These are phyloP conservation scores for Eptatretus atami DNA, from an alignment of 2,797 vertebrate genomes.

Conservation along the genomic window DNA sequence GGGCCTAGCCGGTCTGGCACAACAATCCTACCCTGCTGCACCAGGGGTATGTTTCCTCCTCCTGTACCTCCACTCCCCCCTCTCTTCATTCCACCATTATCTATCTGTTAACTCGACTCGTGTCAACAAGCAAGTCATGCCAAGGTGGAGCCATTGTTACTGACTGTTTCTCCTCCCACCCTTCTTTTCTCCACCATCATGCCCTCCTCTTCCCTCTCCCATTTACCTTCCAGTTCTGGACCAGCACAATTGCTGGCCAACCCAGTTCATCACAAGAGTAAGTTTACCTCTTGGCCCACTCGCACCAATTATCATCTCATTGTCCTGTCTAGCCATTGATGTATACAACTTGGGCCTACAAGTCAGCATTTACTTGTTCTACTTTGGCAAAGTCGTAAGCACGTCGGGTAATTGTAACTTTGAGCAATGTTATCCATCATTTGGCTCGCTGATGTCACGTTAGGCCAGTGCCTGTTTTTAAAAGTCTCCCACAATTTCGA, in stretches of 20 bases:
- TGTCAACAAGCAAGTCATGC: conserved; percentile 10
- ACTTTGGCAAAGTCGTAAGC: too few relatives aligned
- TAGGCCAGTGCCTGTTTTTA: too few relatives aligned
- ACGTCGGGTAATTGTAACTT: too few relatives aligned
- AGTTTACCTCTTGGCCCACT: conserved; percentile 16
- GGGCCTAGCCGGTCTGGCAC: conserved; percentile 81
- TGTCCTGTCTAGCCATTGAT: too few relatives aligned
- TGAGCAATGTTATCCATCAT: too few relatives aligned
- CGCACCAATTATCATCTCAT: too few relatives aligned
- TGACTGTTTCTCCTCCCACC: too few relatives aligned
- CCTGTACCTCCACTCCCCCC: conserved; percentile 7
- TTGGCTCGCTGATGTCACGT: too few relatives aligned
- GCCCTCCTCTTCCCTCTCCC: conserved; percentile 18
- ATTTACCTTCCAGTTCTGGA: conserved; percentile 90
- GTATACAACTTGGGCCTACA: too few relatives aligned
- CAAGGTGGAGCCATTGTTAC: conserved; percentile 13
- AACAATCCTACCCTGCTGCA: conserved; percentile 66
- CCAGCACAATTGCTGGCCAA: conserved; percentile 86
- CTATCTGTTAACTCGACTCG: conserved; percentile 8
- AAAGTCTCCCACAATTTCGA: too few relatives aligned
- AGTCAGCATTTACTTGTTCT: too few relatives aligned
- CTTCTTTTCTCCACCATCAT: conserved; percentile 1
- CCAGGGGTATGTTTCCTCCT: conserved; percentile 44
- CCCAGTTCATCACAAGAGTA: conserved; percentile 97
- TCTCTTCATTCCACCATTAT: background rate